Base-by-base conservation (phyloP, 2,113 vertebrate species). In the Nansenia antarctica region DNA sequence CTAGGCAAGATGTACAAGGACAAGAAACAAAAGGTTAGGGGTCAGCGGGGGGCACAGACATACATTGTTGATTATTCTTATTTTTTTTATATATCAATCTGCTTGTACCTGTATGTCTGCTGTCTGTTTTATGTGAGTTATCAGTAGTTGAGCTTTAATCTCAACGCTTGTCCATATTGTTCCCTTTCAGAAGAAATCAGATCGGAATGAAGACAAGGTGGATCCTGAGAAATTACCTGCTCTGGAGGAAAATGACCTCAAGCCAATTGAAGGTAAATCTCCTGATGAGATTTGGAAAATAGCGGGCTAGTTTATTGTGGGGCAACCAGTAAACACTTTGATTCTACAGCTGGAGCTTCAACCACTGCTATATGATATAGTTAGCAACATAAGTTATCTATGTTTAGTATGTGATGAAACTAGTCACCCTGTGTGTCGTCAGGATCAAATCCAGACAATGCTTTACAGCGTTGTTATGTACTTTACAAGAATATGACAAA, bases 1-100 rank as follows among this genome's bases (percentile, higher is more conserved):
- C 93, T 99, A 72, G 97, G 95, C 54, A 99, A 99, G 57, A 96
- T 98, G 85, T 98, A 96, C 90, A 99, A 98, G 86, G 98, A 97
- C 81, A 98, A 96, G 87, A 99, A 98, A 59, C 94, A 98, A 78
- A 98, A 97, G 97, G 97, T 96, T 5, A 62, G 62, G 63, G 18
- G n/a, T 20, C 15, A 9, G 5, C 5, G 1, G 12, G 45, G 45
- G 18, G n/a, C n/a, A n/a, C n/a, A n/a, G n/a, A n/a, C n/a, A n/a
- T n/a, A n/a, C n/a, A n/a, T 8, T 47, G 35, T 37, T 37, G 35
- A 37, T n/a, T n/a, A n/a, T n/a, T n/a, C n/a, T n/a, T n/a, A n/a
- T n/a, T n/a, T n/a, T n/a, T n/a, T n/a, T n/a, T n/a, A n/a, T n/a
- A n/a, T n/a, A n/a, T n/a, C n/a, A n/a, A n/a, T n/a, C n/a, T n/a